A percentile compares a stretch with the other conserved stretches of the same genome.
Conservation (phyloP, 2,888 invertebrate species). For the Drosophila kambysellisi region DNA sequence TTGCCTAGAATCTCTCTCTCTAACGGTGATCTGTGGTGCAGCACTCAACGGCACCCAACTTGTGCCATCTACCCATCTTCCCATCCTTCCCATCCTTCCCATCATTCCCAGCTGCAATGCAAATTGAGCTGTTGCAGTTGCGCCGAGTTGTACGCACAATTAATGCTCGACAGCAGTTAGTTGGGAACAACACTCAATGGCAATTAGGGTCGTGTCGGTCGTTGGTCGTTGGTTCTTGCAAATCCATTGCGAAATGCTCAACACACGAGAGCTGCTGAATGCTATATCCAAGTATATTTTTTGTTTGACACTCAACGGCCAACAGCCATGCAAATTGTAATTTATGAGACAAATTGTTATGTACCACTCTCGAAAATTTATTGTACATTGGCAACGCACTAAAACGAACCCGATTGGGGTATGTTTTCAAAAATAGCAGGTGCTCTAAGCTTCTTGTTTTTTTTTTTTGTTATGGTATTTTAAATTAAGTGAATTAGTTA, state of each 20-base stretch:
- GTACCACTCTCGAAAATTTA: conserved; percentile 72
- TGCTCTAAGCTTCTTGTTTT: conserved; percentile 49
- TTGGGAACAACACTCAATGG: conserved; percentile 77
- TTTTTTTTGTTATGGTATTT: conserved; percentile 16
- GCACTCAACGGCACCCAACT: conserved; percentile 3
- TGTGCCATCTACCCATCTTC: conserved; percentile 26
- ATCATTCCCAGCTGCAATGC: conserved; percentile 51
- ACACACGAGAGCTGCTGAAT: background rate
- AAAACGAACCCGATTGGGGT: conserved; percentile 37
- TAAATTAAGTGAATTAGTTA: conserved; percentile 13
- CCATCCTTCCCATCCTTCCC: conserved; percentile 17
- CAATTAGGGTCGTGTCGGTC: conserved; percentile 73
- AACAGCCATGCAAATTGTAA: conserved; percentile 76
- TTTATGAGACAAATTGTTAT: conserved; percentile 82
- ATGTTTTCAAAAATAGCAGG: conserved; percentile 42
- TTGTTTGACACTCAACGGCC: conserved; percentile 60
- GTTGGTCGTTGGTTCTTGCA: conserved; percentile 31
- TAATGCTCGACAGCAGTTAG: conserved; percentile 73
- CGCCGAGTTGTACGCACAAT: conserved; percentile 78
- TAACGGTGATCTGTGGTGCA: conserved; percentile 54
- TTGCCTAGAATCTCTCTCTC: conserved; percentile 67
- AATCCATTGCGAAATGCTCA: conserved; percentile 65
- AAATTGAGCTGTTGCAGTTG: conserved; percentile 75
- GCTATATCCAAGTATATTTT: conserved; percentile 46
- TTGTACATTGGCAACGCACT: conserved; percentile 48